Percentiles rank a stretch among this genome's conserved stretches.
Evolutionary conservation across 1,140 invertebrate genomes (phyloP).

Genomic region (Pemphigus obesinymphae): DNA sequence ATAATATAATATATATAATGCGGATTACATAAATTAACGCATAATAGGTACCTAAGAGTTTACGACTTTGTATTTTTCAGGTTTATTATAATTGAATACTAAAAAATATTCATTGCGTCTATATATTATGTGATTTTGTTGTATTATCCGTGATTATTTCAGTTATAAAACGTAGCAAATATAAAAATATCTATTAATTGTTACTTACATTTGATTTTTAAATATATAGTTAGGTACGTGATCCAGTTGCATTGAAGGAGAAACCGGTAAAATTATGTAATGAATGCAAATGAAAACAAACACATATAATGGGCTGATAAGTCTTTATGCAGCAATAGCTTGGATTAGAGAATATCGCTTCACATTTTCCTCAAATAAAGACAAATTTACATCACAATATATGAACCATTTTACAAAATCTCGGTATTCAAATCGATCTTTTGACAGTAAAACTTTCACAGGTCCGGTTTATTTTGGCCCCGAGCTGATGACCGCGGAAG

Average conservation of each 20-base stretch:
- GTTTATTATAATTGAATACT: too few relatives aligned
- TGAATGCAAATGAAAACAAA: conserved; percentile 21
- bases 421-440: conserved; percentile 16
- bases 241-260: neutral
- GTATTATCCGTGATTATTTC: too few relatives aligned
- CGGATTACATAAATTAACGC: too few relatives aligned
- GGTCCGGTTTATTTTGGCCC: conserved; percentile 15
- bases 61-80: too few relatives aligned
- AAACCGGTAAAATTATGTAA: conserved; percentile 3
- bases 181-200: too few relatives aligned
- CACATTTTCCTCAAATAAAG: neutral
- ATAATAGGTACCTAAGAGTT: too few relatives aligned
- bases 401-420: neutral
- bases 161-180: neutral
- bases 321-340: neutral
- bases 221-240: neutral
- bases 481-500: conserved; percentile 5
- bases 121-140: too few relatives aligned
- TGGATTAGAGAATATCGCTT: neutral
- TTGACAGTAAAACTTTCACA: conserved; percentile 27
- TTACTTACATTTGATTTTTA: neutral
- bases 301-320: neutral
- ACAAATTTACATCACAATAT: conserved; percentile 5
- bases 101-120: too few relatives aligned
- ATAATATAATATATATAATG: too few relatives aligned